phyloP scores from a whole-genome alignment of 2,888 invertebrate genomes.

The Agrotis segetum region DNA sequence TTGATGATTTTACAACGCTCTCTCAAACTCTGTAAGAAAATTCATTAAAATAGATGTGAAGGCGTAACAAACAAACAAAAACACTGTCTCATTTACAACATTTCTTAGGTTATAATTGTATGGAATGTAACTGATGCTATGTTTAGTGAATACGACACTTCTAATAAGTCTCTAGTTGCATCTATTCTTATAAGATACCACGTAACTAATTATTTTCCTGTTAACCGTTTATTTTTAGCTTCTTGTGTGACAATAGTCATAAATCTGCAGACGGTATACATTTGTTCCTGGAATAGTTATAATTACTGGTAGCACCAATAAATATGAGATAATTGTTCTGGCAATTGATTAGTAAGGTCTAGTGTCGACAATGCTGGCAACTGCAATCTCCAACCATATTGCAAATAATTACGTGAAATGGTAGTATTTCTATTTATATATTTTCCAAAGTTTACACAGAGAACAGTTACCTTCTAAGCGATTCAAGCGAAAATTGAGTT shows the following conservation, averaged over 20 bases:
- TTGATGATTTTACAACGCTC: too few relatives aligned
- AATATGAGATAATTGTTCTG: constrained; percentile 7
- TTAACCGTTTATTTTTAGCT: constrained; percentile 31
- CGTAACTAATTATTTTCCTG: constrained; percentile 27
- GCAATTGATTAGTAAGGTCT: constrained; percentile 1
- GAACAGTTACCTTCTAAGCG: too few relatives aligned
- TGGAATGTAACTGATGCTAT: constrained; percentile 19
- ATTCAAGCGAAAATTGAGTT: too few relatives aligned
- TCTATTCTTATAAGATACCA: constrained; percentile 27
- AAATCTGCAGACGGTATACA: constrained; percentile 27
- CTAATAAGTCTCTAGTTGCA: constrained; percentile 3
- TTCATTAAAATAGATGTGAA: too few relatives aligned
- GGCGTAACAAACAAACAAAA: too few relatives aligned
- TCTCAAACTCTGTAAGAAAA: too few relatives aligned
- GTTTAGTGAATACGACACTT: constrained; percentile 18
- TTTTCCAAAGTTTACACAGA: neutral
- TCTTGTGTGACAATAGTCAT: constrained; percentile 13
- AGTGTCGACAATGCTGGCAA: neutral
- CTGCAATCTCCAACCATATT: neutral
- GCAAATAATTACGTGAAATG: neutral
- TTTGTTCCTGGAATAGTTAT: constrained; percentile 30
- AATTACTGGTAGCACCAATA: neutral
- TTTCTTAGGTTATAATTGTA: neutral
- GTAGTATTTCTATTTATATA: neutral
- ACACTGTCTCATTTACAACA: too few relatives aligned